phyloP scores from a whole-genome alignment of 2,113 vertebrate species.

The Canis aureus region DNA sequence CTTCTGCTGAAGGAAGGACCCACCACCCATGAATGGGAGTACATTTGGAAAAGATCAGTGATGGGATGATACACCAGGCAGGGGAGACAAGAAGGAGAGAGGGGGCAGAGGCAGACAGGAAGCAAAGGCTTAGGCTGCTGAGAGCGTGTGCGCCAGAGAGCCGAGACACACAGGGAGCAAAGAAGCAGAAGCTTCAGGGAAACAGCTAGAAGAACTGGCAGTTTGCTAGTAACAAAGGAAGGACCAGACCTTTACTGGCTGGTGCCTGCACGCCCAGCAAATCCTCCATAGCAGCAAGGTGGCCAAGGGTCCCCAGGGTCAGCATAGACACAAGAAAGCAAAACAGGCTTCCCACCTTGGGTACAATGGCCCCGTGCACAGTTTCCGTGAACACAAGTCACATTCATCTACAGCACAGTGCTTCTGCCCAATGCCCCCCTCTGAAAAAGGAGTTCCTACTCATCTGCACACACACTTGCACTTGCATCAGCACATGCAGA shows the following conservation, averaged over 20 bases:
- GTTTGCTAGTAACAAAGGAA: not conserved
- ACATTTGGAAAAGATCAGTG: not conserved
- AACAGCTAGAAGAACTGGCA: too few species aligned
- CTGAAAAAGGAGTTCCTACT: not conserved
- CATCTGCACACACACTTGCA: too few species aligned
- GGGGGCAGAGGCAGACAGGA: not conserved
- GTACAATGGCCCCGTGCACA: rapidly evolving
- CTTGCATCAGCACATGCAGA: not conserved
- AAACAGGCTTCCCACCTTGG: rapidly evolving
- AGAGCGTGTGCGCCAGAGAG: not conserved
- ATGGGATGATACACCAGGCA: not conserved
- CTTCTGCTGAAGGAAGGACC: not conserved
- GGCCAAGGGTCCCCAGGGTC: not conserved
- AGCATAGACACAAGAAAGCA: not conserved
- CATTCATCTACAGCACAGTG: not conserved
- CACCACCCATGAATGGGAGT: not conserved
- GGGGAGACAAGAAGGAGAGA: not conserved
- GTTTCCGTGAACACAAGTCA: not conserved
- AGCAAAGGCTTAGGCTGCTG: not conserved
- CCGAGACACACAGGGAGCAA: not conserved
- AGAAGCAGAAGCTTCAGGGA: not conserved
- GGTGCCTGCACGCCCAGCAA: not conserved
- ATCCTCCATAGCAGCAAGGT: not conserved
- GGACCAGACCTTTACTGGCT: not conserved
- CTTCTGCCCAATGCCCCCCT: not conserved